phyloP scores from a whole-genome alignment of 1,140 invertebrate species.

The Drosophila burlai region DNA sequence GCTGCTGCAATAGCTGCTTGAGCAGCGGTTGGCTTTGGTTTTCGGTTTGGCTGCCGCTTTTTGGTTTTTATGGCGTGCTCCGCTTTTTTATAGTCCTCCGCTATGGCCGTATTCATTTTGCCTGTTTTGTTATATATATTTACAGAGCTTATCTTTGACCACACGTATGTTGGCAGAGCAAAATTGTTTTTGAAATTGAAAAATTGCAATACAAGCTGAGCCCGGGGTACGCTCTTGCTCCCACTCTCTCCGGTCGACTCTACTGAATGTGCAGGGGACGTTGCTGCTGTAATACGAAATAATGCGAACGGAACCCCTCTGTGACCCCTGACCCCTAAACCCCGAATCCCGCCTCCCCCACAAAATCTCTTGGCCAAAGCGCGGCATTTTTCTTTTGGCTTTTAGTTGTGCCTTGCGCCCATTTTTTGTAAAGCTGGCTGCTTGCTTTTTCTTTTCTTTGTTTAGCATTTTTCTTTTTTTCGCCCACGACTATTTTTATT shows the following conservation, averaged over 20 bases:
- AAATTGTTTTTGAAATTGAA: conserved; percentile 84
- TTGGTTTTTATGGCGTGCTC: conserved; percentile 64
- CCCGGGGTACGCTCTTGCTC: conserved; percentile 16
- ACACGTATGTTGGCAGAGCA: conserved; percentile 82
- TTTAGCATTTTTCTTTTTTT: conserved; percentile 75
- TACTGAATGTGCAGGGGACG: conserved; percentile 34
- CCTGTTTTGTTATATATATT: conserved; percentile 58
- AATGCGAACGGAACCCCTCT: conserved; percentile 59
- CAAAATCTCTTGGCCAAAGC: conserved; percentile 7
- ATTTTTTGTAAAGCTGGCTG: conserved; percentile 65
- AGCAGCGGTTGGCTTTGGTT: conserved; percentile 80
- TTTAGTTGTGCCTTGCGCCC: conserved; percentile 65
- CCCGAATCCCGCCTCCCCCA: background rate
- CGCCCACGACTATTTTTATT: conserved; percentile 39
- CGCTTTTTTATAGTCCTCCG: conserved; percentile 37
- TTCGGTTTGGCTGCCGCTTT: conserved; percentile 56
- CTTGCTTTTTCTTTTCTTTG: conserved; percentile 77
- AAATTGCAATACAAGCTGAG: conserved; percentile 82
- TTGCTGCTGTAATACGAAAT: conserved; percentile 73
- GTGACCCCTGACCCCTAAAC: conserved; percentile 7
- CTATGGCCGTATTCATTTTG: conserved; percentile 23
- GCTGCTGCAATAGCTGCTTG: conserved; percentile 77
- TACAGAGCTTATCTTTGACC: conserved; percentile 82
- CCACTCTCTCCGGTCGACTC: background rate
- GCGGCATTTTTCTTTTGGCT: conserved; percentile 71